These are phyloP conservation scores for Crocuta crocuta DNA, from an alignment of 2,113 vertebrate genomes.

Conservation along the genomic window DNA sequence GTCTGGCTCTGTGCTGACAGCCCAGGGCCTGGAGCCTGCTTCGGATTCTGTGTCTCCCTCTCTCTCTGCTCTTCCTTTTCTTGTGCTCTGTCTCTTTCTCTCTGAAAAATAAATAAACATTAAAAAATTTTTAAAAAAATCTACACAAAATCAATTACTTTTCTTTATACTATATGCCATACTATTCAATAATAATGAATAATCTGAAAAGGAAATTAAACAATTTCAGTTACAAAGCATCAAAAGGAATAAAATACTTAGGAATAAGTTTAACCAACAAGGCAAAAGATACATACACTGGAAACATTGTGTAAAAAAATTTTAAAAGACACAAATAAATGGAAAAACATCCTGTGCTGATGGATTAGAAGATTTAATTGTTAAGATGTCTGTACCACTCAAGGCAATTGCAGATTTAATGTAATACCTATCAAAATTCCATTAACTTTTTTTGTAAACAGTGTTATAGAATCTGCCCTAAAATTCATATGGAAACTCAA, in stretches of 20 bases:
- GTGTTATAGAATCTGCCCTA: background rate
- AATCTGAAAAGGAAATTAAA: background rate
- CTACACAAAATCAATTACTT: background rate
- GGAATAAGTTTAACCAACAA: background rate
- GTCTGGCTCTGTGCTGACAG: too few relatives aligned
- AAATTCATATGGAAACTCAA: background rate
- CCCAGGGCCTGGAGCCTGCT: too few relatives aligned
- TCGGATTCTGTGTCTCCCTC: too few relatives aligned
- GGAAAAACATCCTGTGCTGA: background rate
- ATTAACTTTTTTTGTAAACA: background rate
- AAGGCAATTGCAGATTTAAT: background rate
- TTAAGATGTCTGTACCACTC: background rate
- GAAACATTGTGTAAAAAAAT: background rate
- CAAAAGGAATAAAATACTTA: background rate
- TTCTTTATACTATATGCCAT: background rate
- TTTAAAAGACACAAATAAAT: background rate
- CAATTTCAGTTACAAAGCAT: background rate
- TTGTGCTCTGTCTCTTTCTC: too few relatives aligned
- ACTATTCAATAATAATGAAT: background rate
- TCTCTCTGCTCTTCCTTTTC: too few relatives aligned
- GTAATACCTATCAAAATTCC: background rate
- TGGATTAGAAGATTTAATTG: background rate
- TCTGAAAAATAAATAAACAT: too few relatives aligned
- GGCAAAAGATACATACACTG: background rate
- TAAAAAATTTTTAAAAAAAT: background rate